Evolutionary conservation across 2,797 vertebrate genomes (phyloP).

Genomic region (Pygocentrus nattereri): DNA sequence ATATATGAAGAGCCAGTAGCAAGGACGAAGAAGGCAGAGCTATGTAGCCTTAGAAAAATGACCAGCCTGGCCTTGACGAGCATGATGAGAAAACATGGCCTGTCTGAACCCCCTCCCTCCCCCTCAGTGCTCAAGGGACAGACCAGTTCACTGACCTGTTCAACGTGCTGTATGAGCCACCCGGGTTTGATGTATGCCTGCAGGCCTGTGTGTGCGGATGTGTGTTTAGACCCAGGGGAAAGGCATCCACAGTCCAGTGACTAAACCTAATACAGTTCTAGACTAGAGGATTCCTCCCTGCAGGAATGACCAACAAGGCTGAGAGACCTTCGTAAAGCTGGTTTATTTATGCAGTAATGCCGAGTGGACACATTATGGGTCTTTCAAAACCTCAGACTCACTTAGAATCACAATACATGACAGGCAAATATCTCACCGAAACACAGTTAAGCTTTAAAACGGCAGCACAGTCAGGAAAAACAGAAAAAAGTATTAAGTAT

Average conservation of each 20-base stretch:
- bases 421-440: too few relatives aligned
- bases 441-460: too few relatives aligned
- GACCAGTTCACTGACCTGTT: conserved; percentile 16
- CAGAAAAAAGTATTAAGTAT: too few relatives aligned
- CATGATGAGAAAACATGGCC: conserved; percentile 13
- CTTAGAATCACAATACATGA: too few relatives aligned
- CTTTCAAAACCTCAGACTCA: too few relatives aligned
- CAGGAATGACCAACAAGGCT: background rate
- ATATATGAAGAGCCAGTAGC: background rate
- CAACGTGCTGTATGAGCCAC: background rate
- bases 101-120: background rate
- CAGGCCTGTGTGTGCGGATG: background rate
- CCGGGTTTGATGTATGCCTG: background rate
- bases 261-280: background rate
- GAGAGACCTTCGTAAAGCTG: background rate
- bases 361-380: background rate
- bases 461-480: too few relatives aligned
- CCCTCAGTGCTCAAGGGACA: background rate
- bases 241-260: background rate
- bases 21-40: background rate
- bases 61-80: conserved; percentile 13
- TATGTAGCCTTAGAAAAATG: background rate
- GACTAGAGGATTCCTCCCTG: background rate
- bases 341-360: background rate
- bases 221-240: conserved; percentile 12